These are phyloP conservation scores for Heliconius ethilla DNA, from an alignment of 2,888 invertebrate species.

Conservation along the genomic window DNA sequence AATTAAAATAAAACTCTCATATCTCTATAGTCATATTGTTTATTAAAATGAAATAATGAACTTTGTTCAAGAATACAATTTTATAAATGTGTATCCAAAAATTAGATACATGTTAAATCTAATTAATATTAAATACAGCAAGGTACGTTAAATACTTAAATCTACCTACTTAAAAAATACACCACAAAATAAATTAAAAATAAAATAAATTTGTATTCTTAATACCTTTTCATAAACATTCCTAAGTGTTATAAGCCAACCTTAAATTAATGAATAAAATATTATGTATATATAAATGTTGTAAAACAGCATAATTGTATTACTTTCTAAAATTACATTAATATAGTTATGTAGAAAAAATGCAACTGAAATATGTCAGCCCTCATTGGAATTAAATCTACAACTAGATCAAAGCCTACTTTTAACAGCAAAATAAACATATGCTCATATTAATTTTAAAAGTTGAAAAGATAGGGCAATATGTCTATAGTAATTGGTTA, in stretches of 20 bases:
- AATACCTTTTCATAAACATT: not conserved
- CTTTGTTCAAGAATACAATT: slow-evolving; percentile 1
- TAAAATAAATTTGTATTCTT: not conserved
- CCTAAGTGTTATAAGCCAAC: not conserved
- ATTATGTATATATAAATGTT: too few species aligned
- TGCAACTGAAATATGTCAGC: too few species aligned
- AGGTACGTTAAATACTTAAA: not conserved
- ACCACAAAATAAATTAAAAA: not conserved
- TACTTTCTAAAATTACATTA: too few species aligned
- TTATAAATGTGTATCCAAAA: not conserved
- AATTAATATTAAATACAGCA: slow-evolving; percentile 3
- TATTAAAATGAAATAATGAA: not conserved
- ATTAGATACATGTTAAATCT: not conserved
- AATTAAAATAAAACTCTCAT: not conserved
- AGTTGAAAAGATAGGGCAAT: not conserved
- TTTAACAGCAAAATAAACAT: too few species aligned
- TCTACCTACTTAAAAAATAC: not conserved
- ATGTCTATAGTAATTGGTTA: too few species aligned
- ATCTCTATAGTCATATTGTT: not conserved
- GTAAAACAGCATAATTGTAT: too few species aligned
- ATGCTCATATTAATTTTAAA: too few species aligned
- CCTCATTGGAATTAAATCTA: too few species aligned
- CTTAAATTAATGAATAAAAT: not conserved
- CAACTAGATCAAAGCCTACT: too few species aligned
- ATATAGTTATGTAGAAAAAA: too few species aligned